These are phyloP conservation scores for Hydrozoanthus gracilis DNA, from an alignment of 92 coral and sea anemone species.

Conservation along the genomic window DNA sequence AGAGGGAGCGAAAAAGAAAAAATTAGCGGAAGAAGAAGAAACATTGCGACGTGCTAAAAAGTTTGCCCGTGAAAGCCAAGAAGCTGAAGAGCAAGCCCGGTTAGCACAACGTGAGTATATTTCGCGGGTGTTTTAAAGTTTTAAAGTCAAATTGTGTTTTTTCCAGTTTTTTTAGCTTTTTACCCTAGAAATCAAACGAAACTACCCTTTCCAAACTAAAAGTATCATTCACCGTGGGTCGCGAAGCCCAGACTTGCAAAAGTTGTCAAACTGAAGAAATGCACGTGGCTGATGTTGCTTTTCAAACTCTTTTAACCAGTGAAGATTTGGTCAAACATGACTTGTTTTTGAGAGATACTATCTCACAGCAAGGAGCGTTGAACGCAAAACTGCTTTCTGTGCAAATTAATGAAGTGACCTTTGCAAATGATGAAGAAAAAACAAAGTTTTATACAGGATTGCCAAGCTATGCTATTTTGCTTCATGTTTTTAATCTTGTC, in stretches of 20 bases:
- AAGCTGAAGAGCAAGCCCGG: constrained; percentile 26
- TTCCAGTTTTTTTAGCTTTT: neutral
- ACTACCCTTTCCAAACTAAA: neutral
- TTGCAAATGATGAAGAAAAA: constrained; percentile 14
- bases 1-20: constrained; percentile 20
- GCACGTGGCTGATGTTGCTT: neutral
- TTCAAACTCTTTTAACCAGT: neutral
- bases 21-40: constrained; percentile 18
- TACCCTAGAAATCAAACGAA: constrained; percentile 18
- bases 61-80: constrained; percentile 1
- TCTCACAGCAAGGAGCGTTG: constrained; percentile 12
- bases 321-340: neutral
- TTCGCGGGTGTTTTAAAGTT: constrained; percentile 20
- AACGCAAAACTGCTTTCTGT: constrained; percentile 8
- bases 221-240: neutral
- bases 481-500: constrained; percentile 34
- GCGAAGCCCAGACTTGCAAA: constrained; percentile 1
- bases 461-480: constrained; percentile 19
- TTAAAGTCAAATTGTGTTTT: constrained; percentile 1
- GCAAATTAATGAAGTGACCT: constrained; percentile 12
- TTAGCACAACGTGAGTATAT: constrained; percentile 30
- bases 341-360: neutral
- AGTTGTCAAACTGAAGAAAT: constrained; percentile 13
- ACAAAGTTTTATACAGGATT: constrained; percentile 20
- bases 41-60: constrained; percentile 10